Evolutionary conservation across 1,140 invertebrate species (phyloP).

Genomic region (Oreohelix idahoensis): DNA sequence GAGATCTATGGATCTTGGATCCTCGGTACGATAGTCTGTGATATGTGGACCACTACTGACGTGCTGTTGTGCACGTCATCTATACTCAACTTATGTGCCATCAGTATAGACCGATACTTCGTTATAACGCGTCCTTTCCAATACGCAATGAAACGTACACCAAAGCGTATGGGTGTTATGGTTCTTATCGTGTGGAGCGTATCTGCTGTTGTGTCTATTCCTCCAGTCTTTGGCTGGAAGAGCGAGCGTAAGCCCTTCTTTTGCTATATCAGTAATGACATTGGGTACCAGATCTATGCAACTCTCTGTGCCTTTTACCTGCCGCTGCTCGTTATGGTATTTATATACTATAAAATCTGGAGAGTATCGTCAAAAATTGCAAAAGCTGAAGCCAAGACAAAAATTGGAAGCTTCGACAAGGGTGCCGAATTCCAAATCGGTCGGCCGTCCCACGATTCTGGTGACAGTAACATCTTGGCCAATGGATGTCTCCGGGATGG

Average conservation of each 20-base stretch:
- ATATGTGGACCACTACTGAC: conserved; percentile 75
- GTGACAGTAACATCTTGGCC: conserved; percentile 52
- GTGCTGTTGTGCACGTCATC: conserved; percentile 77
- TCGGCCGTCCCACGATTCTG: conserved; percentile 48
- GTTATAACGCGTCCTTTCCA: conserved; percentile 76
- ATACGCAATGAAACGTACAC: conserved; percentile 75
- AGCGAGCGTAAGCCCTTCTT: conserved; percentile 51
- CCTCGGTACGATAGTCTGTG: conserved; percentile 74
- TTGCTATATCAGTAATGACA: conserved; percentile 94
- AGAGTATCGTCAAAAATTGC: conserved; percentile 73
- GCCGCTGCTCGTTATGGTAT: conserved; percentile 90
- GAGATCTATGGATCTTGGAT: conserved; percentile 71
- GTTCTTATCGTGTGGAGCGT: conserved; percentile 74
- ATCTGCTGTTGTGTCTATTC: conserved; percentile 74
- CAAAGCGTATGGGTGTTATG: conserved; percentile 72
- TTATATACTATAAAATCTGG: conserved; percentile 93
- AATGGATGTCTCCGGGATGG: conserved; percentile 59
- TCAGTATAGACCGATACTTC: conserved; percentile 76
- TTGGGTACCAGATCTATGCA: conserved; percentile 83
- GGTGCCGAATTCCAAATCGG: conserved; percentile 51
- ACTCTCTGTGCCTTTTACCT: conserved; percentile 90
- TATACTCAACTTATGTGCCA: conserved; percentile 76
- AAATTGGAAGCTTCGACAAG: conserved; percentile 62
- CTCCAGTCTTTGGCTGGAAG: conserved; percentile 74
- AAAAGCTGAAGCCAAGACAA: conserved; percentile 68